Percentiles rank a stretch among this genome's conserved stretches.
Conservation (phyloP, 2,888 invertebrate genomes). For the Sympetrum striolatum region DNA sequence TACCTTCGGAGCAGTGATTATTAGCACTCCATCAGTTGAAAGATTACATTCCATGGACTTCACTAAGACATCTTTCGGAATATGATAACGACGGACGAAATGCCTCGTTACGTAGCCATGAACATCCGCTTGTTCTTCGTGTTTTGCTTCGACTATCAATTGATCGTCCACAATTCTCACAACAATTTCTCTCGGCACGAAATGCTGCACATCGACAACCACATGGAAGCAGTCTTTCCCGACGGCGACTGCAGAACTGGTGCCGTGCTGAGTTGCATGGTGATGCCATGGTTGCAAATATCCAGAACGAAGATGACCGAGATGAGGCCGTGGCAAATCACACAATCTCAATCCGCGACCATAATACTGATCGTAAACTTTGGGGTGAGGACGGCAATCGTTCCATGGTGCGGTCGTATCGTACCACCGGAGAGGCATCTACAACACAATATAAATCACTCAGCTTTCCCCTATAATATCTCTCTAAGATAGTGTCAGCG, state of each 20-base stretch:
- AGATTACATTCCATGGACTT: conserved; percentile 59
- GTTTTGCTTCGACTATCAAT: conserved; percentile 61
- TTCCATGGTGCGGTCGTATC: background rate
- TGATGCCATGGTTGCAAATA: background rate
- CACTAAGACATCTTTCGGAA: conserved; percentile 60
- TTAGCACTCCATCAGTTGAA: conserved; percentile 61
- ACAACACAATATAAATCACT: background rate
- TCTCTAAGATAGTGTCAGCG: background rate
- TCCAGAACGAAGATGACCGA: background rate
- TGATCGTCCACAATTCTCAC: conserved; percentile 61
- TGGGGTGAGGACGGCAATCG: background rate
- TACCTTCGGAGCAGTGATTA: conserved; percentile 60
- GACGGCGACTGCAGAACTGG: background rate
- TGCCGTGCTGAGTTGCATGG: background rate
- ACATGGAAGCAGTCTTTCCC: background rate
- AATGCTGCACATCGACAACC: conserved; percentile 58
- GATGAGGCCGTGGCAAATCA: background rate
- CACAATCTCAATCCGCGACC: background rate
- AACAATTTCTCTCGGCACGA: conserved; percentile 61
- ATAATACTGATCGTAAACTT: background rate
- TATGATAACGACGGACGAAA: conserved; percentile 60
- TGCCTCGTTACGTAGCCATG: conserved; percentile 61
- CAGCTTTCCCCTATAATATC: background rate
- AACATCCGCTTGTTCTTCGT: conserved; percentile 60
- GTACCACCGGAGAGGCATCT: background rate